Base-by-base conservation (phyloP, 2,113 vertebrate species). In the Argyrosomus japonicus region DNA sequence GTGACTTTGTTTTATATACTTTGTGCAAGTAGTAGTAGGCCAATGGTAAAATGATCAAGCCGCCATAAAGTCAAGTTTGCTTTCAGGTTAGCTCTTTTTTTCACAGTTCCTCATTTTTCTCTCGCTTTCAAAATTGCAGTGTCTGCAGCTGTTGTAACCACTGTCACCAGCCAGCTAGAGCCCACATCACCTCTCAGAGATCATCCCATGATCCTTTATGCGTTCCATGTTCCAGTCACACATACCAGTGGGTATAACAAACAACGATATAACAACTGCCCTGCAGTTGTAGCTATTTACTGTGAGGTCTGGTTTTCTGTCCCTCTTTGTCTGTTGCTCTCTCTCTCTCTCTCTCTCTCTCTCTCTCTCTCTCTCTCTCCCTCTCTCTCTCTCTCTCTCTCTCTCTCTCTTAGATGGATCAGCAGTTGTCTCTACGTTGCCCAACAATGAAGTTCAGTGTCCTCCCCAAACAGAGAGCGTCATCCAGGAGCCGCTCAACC, bases 401-500 rank as follows among this genome's bases (percentile, higher is more conserved):
- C 21, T 3, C 12, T 69, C 25, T 76, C 29, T 75, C 21, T 43
- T 58, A 69, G 63, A 82, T 32, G 72, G 54, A 21, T 32, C 56
- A 57, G 68, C 68, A 21, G 54, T 21, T 77, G 53, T 68, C 61
- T 65, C 78, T 10, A 1, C 36, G 4, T 5, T 4, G n/a, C 61
- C 54, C 14, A 67, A 61, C 3, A 82, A 50, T n/a, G 72, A 69
- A 67, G 65, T 62, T 43, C 56, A 68, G 48, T 8, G 21, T 62
- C 48, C 51, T 63, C 40, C 62, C 2, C 45, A 57, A 25, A 69
- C 70, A 17, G 57, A 80, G 45, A 47, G 18, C 50, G 0, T 36
- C 43, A 65, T 29, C 72, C 89, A 92, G 8, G 93, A 95, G 69
- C 95, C 95, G 1, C 93, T 96, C 29, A 96, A 96, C 81, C 88